Conservation (phyloP, 1,140 invertebrate species). For the Megalopta genalis region DNA sequence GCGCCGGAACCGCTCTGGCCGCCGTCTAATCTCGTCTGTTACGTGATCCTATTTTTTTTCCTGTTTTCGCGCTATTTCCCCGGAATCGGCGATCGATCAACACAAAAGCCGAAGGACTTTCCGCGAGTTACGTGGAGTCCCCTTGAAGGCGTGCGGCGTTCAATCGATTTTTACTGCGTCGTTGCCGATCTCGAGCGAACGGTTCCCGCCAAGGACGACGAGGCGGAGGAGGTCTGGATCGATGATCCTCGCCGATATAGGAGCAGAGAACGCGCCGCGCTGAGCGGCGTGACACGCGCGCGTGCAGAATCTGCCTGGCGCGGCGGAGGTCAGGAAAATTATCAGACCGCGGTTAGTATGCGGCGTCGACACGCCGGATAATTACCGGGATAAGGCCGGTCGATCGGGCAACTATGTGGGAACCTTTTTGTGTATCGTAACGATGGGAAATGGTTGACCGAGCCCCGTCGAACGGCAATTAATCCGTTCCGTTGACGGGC, state of each 20-base stretch:
- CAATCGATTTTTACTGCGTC: constrained; percentile 34
- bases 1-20: background rate
- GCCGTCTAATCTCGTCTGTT: constrained; percentile 10
- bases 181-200: constrained; percentile 3
- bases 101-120: constrained; percentile 41
- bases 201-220: background rate
- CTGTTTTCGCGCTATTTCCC: constrained; percentile 26
- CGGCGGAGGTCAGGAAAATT: constrained; percentile 60
- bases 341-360: constrained; percentile 52
- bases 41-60: constrained; percentile 14
- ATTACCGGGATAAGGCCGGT: constrained; percentile 54
- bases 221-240: background rate
- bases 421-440: constrained; percentile 56
- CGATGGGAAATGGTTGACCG: constrained; percentile 43
- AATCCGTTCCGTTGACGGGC: constrained; percentile 8
- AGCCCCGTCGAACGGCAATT: constrained; percentile 14
- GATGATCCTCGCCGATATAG: constrained; percentile 18
- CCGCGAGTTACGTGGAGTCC: constrained; percentile 45
- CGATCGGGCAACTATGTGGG: too few relatives aligned
- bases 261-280: background rate
- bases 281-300: constrained; percentile 19
- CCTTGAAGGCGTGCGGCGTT: constrained; percentile 26
- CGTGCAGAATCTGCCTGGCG: too few relatives aligned
- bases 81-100: constrained; percentile 32
- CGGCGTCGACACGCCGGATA: constrained; percentile 41